These are phyloP conservation scores for Carabus problematicus DNA, from an alignment of 2,888 invertebrate species.

Conservation along the genomic window DNA sequence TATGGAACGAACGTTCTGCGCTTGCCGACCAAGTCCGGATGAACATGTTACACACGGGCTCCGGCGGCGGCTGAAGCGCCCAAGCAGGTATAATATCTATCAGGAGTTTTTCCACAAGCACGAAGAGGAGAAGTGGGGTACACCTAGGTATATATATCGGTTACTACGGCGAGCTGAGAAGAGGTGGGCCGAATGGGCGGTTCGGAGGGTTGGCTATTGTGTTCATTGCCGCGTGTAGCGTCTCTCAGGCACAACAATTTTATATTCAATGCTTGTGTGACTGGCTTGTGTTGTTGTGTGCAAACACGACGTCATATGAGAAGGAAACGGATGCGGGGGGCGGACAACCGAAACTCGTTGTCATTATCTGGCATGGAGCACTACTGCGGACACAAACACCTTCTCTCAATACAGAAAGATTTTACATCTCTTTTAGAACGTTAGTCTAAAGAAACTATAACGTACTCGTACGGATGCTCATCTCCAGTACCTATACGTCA, in stretches of 20 bases:
- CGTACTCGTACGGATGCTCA: too few species aligned
- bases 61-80: conserved; percentile 16
- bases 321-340: conserved; percentile 30
- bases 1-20: not conserved
- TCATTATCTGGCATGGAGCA: conserved; percentile 20
- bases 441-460: too few species aligned
- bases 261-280: conserved; percentile 34
- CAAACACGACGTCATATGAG: conserved; percentile 36
- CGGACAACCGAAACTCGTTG: conserved; percentile 30
- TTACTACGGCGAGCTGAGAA: not conserved
- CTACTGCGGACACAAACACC: too few species aligned
- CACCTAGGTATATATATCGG: conserved; percentile 3
- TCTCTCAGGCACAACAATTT: conserved; percentile 29
- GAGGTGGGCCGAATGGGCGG: conserved; percentile 32
- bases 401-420: too few species aligned
- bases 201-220: conserved; percentile 37
- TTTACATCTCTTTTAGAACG: too few species aligned
- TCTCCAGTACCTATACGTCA: too few species aligned
- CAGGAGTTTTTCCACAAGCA: conserved; percentile 13
- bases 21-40: conserved; percentile 19
- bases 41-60: conserved; percentile 38
- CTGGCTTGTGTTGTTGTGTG: conserved; percentile 32
- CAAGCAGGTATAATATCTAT: conserved; percentile 23
- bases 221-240: conserved; percentile 35
- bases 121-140: conserved; percentile 2